A percentile compares a stretch with the other conserved stretches of the same genome.
Evolutionary conservation across 2,888 invertebrate genomes (phyloP).

Genomic region (Drosophila anomalata): DNA sequence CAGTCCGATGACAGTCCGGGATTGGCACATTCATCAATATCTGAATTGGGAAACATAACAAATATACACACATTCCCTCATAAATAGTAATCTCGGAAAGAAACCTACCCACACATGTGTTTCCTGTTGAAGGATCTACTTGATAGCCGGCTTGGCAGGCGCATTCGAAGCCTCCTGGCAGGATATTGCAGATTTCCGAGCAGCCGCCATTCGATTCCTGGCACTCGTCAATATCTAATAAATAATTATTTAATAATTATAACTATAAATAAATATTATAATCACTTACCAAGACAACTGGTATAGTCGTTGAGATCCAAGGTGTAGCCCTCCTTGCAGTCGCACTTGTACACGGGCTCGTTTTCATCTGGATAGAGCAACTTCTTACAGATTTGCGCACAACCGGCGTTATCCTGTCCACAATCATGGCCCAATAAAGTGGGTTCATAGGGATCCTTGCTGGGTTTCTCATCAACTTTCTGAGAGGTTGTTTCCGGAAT

Average conservation of each 20-base stretch:
- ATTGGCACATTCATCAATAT: constrained; percentile 88
- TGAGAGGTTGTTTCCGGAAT: constrained; percentile 49
- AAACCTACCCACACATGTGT: constrained; percentile 85
- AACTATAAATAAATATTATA: not conserved
- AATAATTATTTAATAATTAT: not conserved
- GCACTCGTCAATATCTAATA: constrained; percentile 86
- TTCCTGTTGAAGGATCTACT: constrained; percentile 83
- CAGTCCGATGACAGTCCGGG: constrained; percentile 83
- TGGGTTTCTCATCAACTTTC: constrained; percentile 64
- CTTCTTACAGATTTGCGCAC: constrained; percentile 85
- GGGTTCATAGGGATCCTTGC: constrained; percentile 77
- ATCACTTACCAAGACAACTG: constrained; percentile 79
- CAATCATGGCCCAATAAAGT: constrained; percentile 81
- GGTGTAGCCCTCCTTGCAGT: constrained; percentile 83
- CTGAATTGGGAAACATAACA: constrained; percentile 75
- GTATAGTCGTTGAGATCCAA: constrained; percentile 84
- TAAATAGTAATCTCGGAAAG: too few species aligned
- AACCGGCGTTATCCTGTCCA: constrained; percentile 84
- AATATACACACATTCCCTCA: too few species aligned
- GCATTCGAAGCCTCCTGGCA: constrained; percentile 86
- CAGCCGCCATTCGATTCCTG: constrained; percentile 85
- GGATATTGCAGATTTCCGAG: constrained; percentile 85
- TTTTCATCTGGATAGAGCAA: constrained; percentile 81
- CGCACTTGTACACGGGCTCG: constrained; percentile 81
- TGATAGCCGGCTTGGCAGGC: constrained; percentile 85